Conservation (phyloP, 2,888 invertebrate species). For the Strigamia crassipes region DNA sequence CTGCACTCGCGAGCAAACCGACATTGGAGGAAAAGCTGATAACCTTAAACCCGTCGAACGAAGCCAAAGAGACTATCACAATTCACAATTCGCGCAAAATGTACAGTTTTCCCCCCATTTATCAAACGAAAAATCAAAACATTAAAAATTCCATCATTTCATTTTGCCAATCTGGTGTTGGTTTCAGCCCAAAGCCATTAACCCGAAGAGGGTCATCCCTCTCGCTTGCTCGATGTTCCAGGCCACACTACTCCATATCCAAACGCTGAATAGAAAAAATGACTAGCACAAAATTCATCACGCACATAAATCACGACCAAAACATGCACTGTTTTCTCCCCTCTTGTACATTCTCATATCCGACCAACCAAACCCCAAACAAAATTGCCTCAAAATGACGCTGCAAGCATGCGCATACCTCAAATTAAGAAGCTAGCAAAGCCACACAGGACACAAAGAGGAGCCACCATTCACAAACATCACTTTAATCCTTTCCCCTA, state of each 20-base stretch:
- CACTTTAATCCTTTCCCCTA: conserved; percentile 42
- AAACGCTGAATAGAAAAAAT: neutral
- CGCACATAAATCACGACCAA: conserved; percentile 38
- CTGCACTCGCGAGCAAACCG: no score
- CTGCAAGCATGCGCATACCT: conserved; percentile 33
- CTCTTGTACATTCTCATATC: neutral
- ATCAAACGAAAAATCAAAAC: neutral
- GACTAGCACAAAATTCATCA: conserved; percentile 25
- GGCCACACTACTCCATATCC: conserved; percentile 27
- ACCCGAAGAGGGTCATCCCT: conserved; percentile 34
- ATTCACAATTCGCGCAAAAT: no score
- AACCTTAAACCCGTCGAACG: no score
- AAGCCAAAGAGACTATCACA: no score
- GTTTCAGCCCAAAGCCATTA: conserved; percentile 35
- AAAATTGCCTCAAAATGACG: conserved; percentile 16
- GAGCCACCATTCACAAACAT: conserved; percentile 37
- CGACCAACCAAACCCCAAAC: conserved; percentile 2
- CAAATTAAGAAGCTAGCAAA: conserved; percentile 37
- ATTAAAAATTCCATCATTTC: neutral
- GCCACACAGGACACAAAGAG: conserved; percentile 38
- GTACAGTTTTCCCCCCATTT: no score
- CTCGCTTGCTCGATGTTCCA: neutral
- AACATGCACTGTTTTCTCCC: conserved; percentile 22
- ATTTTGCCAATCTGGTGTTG: conserved; percentile 34
- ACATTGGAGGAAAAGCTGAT: no score